phyloP scores from a whole-genome alignment of 1,140 invertebrate genomes.

The Drosophila eugracilis region DNA sequence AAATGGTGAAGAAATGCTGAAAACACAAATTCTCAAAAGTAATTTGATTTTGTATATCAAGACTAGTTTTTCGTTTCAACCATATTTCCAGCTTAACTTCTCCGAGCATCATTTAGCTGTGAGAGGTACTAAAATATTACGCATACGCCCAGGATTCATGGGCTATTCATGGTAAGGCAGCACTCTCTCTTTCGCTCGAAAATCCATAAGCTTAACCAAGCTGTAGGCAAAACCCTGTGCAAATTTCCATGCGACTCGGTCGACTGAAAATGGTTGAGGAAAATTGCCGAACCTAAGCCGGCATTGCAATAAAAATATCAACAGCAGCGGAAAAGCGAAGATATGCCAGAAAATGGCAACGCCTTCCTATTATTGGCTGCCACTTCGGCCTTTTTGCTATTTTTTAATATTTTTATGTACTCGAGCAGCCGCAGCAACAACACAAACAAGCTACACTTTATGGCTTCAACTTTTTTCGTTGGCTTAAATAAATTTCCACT shows the following conservation, averaged over 20 bases:
- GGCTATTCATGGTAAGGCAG: slow-evolving; percentile 18
- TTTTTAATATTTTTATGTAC: slow-evolving; percentile 79
- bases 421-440: slow-evolving; percentile 13
- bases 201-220: slow-evolving; percentile 36
- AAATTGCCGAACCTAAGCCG: slow-evolving; percentile 59
- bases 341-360: slow-evolving; percentile 24
- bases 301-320: slow-evolving; percentile 75
- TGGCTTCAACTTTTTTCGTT: slow-evolving; percentile 53
- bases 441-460: slow-evolving; percentile 65
- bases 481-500: slow-evolving; percentile 81
- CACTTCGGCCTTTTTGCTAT: slow-evolving; percentile 40
- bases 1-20: background rate
- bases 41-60: background rate
- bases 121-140: slow-evolving; percentile 35
- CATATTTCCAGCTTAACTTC: background rate
- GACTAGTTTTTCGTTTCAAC: background rate
- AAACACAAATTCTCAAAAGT: background rate
- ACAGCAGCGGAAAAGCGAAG: slow-evolving; percentile 41
- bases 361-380: slow-evolving; percentile 49
- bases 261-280: slow-evolving; percentile 20
- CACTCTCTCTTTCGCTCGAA: slow-evolving; percentile 8
- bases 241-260: slow-evolving; percentile 43
- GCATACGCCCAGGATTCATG: slow-evolving; percentile 36
- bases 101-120: background rate
- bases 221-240: slow-evolving; percentile 45